Base-by-base conservation (phyloP, 1,140 invertebrate species). In the Megalopta genalis region DNA sequence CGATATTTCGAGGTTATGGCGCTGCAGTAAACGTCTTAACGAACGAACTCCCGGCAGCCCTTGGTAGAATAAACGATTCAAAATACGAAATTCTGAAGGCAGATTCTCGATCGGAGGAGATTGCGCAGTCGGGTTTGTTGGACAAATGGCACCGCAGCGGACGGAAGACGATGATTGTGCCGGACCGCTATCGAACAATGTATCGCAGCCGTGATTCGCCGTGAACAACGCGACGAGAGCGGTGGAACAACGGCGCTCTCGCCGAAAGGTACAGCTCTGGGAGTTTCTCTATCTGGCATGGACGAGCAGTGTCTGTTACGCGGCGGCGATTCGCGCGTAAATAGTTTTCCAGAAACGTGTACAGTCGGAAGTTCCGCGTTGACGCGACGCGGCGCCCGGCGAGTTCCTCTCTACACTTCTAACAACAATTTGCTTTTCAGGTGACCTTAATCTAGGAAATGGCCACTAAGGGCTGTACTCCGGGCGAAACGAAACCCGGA, bases 391-490 rank as follows among this genome's bases (percentile, higher is more conserved):
- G 37, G 65, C 18, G 25, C 42, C 49, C 1, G 23, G n/a, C 42
- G 65, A 74, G 60, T 63, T 77, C 23, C 68, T 77, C 77, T 74
- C 62, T 67, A 39, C 68, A 21, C 52, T 32, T 72, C 77, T 83
- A 71, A 86, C 84, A 86, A 83, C 85, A 86, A 85, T 86, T 85
- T 86, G 85, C 82, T 86, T 79, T 84, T 46, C 77, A 78, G 85
- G 82, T 86, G 86, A 84, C 86, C 86, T 87, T 87, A 87, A 87
- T 87, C 86, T 82, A 87, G 85, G 79, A 87, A 86, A 86, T 87
- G 82, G 85, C 75, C 85, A 77, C 85, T 84, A 79, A 86, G 85
- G 78, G 85, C 46, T 57, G 60, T 80, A 70, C 85, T 64, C 83
- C 68, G 32, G 16, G 54, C 64, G 81, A 72, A 62, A 70, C 42